A percentile compares a stretch with the other conserved stretches of the same genome.
These are phyloP conservation scores for Catagonus wagneri DNA, from an alignment of 2,113 vertebrate genomes.

Conservation along the genomic window DNA sequence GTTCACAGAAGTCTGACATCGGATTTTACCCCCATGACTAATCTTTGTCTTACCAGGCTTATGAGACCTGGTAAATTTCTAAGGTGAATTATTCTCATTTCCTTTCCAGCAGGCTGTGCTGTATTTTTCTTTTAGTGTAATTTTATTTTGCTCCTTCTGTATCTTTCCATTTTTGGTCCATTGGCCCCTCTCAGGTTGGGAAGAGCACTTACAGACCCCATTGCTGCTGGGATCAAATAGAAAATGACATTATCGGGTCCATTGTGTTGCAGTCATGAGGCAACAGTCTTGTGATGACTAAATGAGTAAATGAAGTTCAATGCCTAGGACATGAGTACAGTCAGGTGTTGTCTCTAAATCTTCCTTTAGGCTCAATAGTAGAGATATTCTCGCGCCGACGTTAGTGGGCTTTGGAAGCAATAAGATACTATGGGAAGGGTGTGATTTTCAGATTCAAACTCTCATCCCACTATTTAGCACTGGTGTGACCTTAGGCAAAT, in stretches of 20 bases:
- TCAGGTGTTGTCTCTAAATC: background rate
- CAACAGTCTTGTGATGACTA: background rate
- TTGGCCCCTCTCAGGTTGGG: background rate
- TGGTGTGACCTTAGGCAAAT: background rate
- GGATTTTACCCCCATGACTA: background rate
- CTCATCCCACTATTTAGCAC: background rate
- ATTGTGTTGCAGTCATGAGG: background rate
- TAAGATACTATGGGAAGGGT: background rate
- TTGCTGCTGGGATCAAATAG: background rate
- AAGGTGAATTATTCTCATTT: background rate
- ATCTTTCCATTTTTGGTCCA: background rate
- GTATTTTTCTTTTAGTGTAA: background rate
- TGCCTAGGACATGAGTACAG: background rate
- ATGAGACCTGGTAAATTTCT: background rate
- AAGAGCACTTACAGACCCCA: background rate
- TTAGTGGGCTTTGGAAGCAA: background rate
- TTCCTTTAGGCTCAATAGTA: background rate
- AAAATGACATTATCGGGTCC: background rate
- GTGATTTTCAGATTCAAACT: background rate
- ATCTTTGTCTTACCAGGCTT: background rate
- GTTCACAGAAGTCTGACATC: background rate
- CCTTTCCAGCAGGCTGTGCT: background rate
- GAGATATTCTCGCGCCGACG: background rate
- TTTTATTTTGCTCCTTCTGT: slow-evolving; percentile 18
- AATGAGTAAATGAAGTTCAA: background rate